phyloP scores from a whole-genome alignment of 2,113 vertebrate species.

The Crotalus viridis region DNA sequence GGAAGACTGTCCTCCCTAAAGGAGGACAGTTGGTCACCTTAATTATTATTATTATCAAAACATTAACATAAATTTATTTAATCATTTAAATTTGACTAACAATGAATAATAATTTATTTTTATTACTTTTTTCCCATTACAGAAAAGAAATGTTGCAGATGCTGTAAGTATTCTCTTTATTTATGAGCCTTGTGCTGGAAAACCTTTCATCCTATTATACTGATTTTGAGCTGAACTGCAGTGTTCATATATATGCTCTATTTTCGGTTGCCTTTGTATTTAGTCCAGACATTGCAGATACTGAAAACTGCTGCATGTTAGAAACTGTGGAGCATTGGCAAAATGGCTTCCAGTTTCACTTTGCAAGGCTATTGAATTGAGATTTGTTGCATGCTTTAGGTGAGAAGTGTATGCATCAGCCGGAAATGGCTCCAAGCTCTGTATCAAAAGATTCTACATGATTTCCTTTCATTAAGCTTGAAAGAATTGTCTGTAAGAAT shows the following conservation, averaged over 20 bases:
- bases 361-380: neutral
- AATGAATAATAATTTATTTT: neutral
- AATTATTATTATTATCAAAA: neutral
- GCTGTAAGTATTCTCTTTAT: constrained; percentile 65
- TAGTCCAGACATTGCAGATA: neutral
- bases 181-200: neutral
- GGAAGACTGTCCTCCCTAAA: no score
- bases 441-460: neutral
- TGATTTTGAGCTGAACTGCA: neutral
- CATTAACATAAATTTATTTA: neutral
- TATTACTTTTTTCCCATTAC: constrained; percentile 54
- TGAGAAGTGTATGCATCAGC: neutral
- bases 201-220: neutral
- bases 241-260: neutral
- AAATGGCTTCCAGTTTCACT: neutral
- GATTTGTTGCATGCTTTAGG: neutral
- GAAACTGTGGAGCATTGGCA: neutral
- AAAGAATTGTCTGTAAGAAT: neutral
- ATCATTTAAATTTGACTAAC: neutral
- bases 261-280: neutral
- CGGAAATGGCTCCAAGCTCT: neutral
- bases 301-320: neutral
- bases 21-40: no score
- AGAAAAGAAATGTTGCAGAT: constrained; percentile 65
- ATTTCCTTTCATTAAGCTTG: neutral